These are phyloP conservation scores for Heliconius nattereri DNA, from an alignment of 1,140 invertebrate genomes.

Conservation along the genomic window DNA sequence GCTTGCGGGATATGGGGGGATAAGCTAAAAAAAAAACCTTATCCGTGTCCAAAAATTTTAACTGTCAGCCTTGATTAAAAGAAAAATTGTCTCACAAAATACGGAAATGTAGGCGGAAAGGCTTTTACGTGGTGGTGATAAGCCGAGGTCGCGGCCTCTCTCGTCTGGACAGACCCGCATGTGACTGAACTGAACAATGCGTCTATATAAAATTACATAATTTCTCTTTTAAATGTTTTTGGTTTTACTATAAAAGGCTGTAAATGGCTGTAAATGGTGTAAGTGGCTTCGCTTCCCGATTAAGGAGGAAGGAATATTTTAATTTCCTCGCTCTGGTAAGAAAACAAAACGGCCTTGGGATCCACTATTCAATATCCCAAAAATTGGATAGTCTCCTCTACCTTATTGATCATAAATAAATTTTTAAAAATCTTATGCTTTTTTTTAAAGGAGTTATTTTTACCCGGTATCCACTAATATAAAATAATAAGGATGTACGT, in stretches of 20 bases:
- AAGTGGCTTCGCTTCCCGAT: not conserved
- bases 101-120: conserved; percentile 8
- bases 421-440: too few relatives aligned
- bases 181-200: not conserved
- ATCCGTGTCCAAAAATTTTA: not conserved
- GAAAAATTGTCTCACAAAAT: not conserved
- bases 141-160: conserved; percentile 54
- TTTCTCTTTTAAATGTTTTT: not conserved
- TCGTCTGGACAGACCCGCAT: conserved; percentile 53
- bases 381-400: too few relatives aligned
- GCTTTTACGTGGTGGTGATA: conserved; percentile 46
- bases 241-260: not conserved
- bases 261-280: not conserved
- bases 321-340: not conserved
- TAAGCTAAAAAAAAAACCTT: too few relatives aligned
- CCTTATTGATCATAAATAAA: too few relatives aligned
- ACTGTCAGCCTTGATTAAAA: not conserved
- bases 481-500: not conserved
- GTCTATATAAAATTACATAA: not conserved
- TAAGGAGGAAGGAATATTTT: not conserved
- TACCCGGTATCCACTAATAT: too few relatives aligned
- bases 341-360: not conserved
- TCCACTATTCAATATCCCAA: not conserved
- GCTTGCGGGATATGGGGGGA: too few relatives aligned
- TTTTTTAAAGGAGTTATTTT: too few relatives aligned